Evolutionary conservation across 2,888 invertebrate species (phyloP).

Genomic region (Alsophila aescularia): DNA sequence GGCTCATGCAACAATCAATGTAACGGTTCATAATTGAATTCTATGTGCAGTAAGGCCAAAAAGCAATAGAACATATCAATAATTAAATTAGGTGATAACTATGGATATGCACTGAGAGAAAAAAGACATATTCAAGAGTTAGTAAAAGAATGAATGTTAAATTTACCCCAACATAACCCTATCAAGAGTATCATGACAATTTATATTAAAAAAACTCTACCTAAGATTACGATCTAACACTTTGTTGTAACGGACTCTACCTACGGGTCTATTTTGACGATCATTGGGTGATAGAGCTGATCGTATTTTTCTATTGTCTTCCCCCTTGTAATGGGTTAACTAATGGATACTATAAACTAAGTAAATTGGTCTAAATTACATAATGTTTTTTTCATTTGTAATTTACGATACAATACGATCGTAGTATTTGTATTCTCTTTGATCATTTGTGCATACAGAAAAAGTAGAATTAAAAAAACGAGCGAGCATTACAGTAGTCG

Average conservation of each 20-base stretch:
- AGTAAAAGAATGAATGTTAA: too few relatives aligned
- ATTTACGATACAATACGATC: conserved; percentile 11
- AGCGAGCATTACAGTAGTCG: too few relatives aligned
- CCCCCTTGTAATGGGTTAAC: conserved; percentile 39
- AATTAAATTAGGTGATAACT: too few relatives aligned
- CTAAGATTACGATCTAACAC: conserved; percentile 22
- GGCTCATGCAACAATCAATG: too few relatives aligned
- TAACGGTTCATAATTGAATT: too few relatives aligned
- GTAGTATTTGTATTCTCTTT: background rate
- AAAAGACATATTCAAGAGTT: too few relatives aligned
- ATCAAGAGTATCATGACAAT: background rate
- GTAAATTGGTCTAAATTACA: conserved; percentile 35
- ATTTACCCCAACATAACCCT: too few relatives aligned
- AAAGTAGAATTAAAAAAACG: too few relatives aligned
- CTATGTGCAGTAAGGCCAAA: too few relatives aligned
- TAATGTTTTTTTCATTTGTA: conserved; percentile 24
- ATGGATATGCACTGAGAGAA: too few relatives aligned
- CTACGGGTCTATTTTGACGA: conserved; percentile 26
- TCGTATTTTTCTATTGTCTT: conserved; percentile 36
- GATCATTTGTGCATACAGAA: too few relatives aligned
- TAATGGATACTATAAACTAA: conserved; percentile 39
- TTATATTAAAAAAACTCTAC: conserved; percentile 6
- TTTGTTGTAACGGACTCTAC: conserved; percentile 20
- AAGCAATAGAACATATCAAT: too few relatives aligned
- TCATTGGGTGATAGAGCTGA: conserved; percentile 21